Percentiles rank a stretch among this genome's conserved stretches.
Conservation (phyloP, 1,140 invertebrate species). For the Ganaspis sp. region DNA sequence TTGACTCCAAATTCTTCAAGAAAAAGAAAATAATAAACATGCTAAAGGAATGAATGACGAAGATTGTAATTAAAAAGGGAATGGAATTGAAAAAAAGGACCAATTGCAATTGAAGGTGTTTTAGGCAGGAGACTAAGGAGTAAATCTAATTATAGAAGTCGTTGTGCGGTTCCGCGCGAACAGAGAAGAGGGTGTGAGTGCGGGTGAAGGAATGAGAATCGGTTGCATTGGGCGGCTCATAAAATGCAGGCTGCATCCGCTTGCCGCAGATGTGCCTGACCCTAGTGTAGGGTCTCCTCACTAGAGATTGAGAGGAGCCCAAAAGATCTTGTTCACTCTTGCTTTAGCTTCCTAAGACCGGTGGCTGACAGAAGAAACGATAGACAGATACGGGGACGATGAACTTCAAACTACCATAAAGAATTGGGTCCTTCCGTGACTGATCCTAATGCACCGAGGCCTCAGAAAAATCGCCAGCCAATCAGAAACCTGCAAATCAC, state of each 20-base stretch:
- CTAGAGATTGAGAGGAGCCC: conserved; percentile 36
- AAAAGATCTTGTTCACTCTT: conserved; percentile 52
- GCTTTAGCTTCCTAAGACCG: background rate
- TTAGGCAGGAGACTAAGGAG: conserved; percentile 58
- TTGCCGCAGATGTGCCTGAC: conserved; percentile 70
- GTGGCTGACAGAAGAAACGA: conserved; percentile 30
- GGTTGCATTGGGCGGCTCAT: conserved; percentile 69
- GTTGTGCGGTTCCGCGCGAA: conserved; percentile 55
- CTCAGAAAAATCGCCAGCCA: no score
- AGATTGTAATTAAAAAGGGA: no score
- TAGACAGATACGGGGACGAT: conserved; percentile 49
- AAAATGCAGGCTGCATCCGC: conserved; percentile 75
- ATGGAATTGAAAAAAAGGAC: background rate
- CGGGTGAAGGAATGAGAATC: conserved; percentile 69
- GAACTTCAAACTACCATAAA: conserved; percentile 44
- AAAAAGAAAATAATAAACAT: no score
- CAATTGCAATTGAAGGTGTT: conserved; percentile 56
- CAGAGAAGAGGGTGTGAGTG: conserved; percentile 56
- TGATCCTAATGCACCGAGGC: background rate
- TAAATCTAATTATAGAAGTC: conserved; percentile 74
- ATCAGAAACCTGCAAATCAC: no score
- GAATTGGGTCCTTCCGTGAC: background rate
- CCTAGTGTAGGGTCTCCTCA: conserved; percentile 41
- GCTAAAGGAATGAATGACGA: no score
- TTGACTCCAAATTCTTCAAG: no score